Evolutionary conservation across 2,888 invertebrate genomes (phyloP).

Genomic region (Polylopha cassiicola): DNA sequence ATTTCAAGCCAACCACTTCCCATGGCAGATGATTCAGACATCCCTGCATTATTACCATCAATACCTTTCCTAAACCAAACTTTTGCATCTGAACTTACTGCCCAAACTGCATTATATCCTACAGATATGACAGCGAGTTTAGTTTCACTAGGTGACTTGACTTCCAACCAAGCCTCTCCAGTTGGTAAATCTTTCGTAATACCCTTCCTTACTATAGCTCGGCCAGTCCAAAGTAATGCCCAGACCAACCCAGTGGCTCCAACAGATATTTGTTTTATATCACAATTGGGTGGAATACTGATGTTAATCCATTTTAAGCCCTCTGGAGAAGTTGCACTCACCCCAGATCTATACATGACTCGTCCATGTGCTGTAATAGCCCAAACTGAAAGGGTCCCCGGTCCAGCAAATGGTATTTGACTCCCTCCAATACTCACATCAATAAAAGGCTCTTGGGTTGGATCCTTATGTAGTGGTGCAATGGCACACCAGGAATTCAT

Average conservation of each 20-base stretch:
- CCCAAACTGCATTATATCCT: conserved; percentile 88
- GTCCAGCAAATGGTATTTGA: conserved; percentile 85
- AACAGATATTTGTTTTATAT: conserved; percentile 90
- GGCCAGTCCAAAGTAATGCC: conserved; percentile 90
- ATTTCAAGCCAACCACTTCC: conserved; percentile 94
- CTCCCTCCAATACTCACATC: conserved; percentile 93
- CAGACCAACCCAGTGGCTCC: conserved; percentile 92
- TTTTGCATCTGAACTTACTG: conserved; percentile 87
- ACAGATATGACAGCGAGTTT: conserved; percentile 87
- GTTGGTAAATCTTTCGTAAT: conserved; percentile 86
- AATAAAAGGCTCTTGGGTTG: conserved; percentile 95
- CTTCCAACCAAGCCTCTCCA: conserved; percentile 88
- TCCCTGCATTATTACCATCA: conserved; percentile 82
- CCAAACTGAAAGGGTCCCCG: conserved; percentile 91
- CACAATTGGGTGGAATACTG: conserved; percentile 85
- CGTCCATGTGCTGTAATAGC: conserved; percentile 94
- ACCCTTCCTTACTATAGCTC: conserved; percentile 88
- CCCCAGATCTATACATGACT: conserved; percentile 91
- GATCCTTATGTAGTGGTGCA: conserved; percentile 91
- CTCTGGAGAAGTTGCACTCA: conserved; percentile 89
- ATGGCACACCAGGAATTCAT: conserved; percentile 96
- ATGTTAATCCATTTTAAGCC: conserved; percentile 91
- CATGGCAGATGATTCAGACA: conserved; percentile 85
- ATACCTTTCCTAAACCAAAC: conserved; percentile 91
- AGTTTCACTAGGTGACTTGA: conserved; percentile 82